phyloP scores from a whole-genome alignment of 2,113 vertebrate genomes.

The Oostethus manadensis region DNA sequence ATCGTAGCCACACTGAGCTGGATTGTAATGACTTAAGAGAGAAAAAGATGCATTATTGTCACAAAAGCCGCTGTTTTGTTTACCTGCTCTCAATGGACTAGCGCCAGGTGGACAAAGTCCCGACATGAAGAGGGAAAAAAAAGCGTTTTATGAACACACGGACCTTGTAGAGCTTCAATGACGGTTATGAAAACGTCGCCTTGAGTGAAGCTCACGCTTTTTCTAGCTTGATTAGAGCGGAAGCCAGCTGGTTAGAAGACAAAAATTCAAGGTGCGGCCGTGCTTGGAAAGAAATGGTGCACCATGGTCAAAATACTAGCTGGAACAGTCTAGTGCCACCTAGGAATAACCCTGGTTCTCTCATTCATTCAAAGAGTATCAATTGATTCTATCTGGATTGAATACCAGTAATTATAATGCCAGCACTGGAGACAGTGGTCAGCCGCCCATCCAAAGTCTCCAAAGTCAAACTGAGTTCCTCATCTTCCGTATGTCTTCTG shows the following conservation, averaged over 20 bases:
- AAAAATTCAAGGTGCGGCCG: background rate
- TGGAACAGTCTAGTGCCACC: too few relatives aligned
- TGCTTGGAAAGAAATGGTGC: background rate
- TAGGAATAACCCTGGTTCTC: too few relatives aligned
- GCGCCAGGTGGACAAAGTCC: slow-evolving; percentile 58
- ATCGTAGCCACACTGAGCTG: slow-evolving; percentile 32
- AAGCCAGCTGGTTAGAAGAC: slow-evolving; percentile 5
- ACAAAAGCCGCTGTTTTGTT: slow-evolving; percentile 58
- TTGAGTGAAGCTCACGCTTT: slow-evolving; percentile 31
- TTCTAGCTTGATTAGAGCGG: slow-evolving; percentile 37
- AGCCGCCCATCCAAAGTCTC: too few relatives aligned
- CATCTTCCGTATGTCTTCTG: too few relatives aligned
- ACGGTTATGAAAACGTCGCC: slow-evolving; percentile 35
- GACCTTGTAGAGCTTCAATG: slow-evolving; percentile 27
- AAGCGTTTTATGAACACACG: slow-evolving; percentile 50
- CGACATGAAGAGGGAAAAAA: slow-evolving; percentile 56
- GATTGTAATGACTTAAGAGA: slow-evolving; percentile 61
- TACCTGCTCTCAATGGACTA: slow-evolving; percentile 57
- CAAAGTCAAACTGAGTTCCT: too few relatives aligned
- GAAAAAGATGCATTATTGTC: slow-evolving; percentile 59
- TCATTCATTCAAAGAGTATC: too few relatives aligned
- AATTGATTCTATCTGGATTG: too few relatives aligned
- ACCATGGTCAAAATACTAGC: too few relatives aligned
- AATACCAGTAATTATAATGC: too few relatives aligned
- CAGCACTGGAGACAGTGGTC: too few relatives aligned